Percentiles rank a stretch among this genome's conserved stretches.
Evolutionary conservation across 2,113 vertebrate genomes (phyloP).

Genomic region (Mungos mungo): DNA sequence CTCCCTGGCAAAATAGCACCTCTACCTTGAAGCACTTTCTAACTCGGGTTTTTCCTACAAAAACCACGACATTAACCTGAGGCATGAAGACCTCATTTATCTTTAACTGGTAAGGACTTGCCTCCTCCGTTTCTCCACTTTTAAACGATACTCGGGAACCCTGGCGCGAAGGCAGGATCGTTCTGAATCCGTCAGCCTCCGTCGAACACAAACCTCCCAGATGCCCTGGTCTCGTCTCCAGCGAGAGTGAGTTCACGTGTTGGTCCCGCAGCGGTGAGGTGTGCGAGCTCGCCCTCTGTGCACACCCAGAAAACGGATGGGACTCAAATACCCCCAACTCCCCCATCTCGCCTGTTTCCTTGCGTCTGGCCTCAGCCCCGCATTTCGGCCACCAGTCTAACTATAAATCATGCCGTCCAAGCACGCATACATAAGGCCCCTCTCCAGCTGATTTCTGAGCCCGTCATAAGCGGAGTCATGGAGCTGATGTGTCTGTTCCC

Average conservation of each 20-base stretch:
- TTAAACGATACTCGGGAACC: background rate
- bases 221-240: background rate
- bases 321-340: background rate
- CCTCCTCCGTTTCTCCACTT: background rate
- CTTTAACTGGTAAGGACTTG: background rate
- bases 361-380: background rate
- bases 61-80: background rate
- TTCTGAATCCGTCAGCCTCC: background rate
- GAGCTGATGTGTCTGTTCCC: rapidly evolving
- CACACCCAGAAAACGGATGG: background rate
- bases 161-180: rapidly evolving
- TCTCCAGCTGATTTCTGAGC: background rate
- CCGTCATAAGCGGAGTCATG: rapidly evolving
- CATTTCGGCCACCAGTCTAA: rapidly evolving
- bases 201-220: rapidly evolving
- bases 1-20: background rate
- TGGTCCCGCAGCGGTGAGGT: background rate
- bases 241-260: background rate
- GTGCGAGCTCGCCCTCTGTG: background rate
- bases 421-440: rapidly evolving
- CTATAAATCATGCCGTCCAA: rapidly evolving
- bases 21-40: background rate
- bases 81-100: background rate
- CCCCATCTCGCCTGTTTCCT: no score
- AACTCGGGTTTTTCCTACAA: background rate